A percentile compares a stretch with the other conserved stretches of the same genome.
Conservation (phyloP, 2,888 invertebrate genomes). For the Galerucella nymphaeae region DNA sequence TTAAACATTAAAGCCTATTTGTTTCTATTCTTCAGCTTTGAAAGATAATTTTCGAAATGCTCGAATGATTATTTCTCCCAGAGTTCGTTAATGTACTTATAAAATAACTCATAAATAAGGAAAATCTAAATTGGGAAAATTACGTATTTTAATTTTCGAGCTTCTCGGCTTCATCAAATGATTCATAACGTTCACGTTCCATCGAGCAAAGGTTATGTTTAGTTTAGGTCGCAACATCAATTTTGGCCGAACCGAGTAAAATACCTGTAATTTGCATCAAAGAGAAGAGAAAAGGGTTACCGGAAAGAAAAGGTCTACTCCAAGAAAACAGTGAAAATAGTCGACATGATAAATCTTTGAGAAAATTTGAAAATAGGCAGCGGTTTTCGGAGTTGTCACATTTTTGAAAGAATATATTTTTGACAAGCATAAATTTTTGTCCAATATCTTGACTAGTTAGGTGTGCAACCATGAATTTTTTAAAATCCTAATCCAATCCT, state of each 20-base stretch:
- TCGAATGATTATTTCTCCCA: conserved; percentile 3
- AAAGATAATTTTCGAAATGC: conserved; percentile 8
- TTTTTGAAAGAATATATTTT: too few species aligned
- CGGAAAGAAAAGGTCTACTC: not conserved
- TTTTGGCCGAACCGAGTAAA: conserved; percentile 30
- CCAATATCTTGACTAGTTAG: too few species aligned
- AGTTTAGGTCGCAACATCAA: conserved; percentile 25
- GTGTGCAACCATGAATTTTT: too few species aligned
- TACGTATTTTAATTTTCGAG: conserved; percentile 29
- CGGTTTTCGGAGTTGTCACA: too few species aligned
- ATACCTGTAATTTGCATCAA: conserved; percentile 30
- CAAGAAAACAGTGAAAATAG: not conserved
- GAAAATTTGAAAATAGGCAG: too few species aligned
- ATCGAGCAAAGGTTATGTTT: conserved; percentile 26
- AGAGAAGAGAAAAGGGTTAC: conserved; percentile 20
- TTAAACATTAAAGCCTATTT: not conserved
- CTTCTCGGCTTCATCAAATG: conserved; percentile 25
- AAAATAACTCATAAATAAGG: conserved; percentile 32
- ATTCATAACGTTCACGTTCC: conserved; percentile 25
- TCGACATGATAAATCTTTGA: too few species aligned
- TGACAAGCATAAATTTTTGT: too few species aligned
- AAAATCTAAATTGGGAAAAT: conserved; percentile 28
- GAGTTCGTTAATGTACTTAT: conserved; percentile 17
- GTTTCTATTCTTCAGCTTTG: not conserved
- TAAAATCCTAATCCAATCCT: too few species aligned